phyloP scores from a whole-genome alignment of 2,113 vertebrate species.

The Tenrec ecaudatus region DNA sequence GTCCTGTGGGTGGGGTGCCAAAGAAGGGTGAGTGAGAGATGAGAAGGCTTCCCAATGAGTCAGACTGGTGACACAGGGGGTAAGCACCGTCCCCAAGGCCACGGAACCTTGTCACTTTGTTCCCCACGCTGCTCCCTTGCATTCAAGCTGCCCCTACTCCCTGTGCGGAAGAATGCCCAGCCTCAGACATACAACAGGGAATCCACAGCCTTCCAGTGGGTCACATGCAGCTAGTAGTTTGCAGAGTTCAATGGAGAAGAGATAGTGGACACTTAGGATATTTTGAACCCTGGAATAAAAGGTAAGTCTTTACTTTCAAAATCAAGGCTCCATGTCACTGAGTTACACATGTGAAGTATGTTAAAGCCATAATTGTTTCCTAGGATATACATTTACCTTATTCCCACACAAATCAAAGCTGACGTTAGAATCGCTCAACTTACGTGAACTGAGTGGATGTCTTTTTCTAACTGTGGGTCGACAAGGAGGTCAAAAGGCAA shows the following conservation, averaged over 20 bases:
- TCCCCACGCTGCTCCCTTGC: not conserved
- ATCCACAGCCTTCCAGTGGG: fast-evolving
- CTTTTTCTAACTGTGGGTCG: not conserved
- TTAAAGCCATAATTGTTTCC: not conserved
- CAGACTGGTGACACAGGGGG: no score
- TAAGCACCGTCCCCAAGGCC: no score
- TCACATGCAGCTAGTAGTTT: not conserved
- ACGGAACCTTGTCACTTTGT: not conserved
- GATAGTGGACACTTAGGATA: not conserved
- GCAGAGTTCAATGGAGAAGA: not conserved
- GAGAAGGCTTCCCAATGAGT: not conserved
- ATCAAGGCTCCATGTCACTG: slow-evolving; percentile 3
- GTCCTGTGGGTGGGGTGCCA: not conserved
- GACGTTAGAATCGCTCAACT: not conserved
- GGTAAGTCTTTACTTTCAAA: not conserved
- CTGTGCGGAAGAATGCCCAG: not conserved
- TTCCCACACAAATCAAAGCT: slow-evolving; percentile 35
- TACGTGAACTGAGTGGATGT: not conserved
- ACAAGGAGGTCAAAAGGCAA: not conserved
- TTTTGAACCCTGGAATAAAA: not conserved
- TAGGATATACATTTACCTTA: not conserved
- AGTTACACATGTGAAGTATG: not conserved
- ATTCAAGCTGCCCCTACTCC: not conserved
- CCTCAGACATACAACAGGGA: not conserved
- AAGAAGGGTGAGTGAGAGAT: not conserved